phyloP scores from a whole-genome alignment of 2,797 vertebrate species.

The Otus scops region DNA sequence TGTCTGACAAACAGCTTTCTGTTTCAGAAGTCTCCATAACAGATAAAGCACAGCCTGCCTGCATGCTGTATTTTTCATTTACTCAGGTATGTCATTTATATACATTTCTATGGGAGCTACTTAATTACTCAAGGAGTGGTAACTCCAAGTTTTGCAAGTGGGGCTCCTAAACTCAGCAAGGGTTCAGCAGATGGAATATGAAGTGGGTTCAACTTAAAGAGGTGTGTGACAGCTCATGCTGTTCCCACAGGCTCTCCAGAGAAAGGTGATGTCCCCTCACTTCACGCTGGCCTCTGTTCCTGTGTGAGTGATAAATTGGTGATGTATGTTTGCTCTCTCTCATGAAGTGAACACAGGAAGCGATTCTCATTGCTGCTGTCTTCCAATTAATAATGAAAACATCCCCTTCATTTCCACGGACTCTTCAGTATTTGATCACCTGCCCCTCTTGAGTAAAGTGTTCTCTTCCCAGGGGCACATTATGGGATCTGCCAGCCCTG shows the following conservation, averaged over 20 bases:
- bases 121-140: neutral
- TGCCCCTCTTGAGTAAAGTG: neutral
- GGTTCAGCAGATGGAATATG: neutral
- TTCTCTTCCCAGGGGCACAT: neutral
- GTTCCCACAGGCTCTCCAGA: neutral
- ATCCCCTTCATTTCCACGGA: neutral
- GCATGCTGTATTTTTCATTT: neutral
- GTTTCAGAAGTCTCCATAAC: neutral
- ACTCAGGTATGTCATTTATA: neutral
- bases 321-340: neutral
- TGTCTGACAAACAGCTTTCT: neutral
- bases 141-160: neutral
- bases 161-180: neutral
- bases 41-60: neutral
- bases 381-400: neutral
- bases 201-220: neutral
- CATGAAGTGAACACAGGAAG: neutral
- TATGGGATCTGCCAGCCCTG: neutral
- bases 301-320: neutral
- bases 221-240: neutral
- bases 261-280: neutral
- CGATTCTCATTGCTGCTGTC: neutral
- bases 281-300: neutral
- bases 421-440: slow-evolving; percentile 13
- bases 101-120: neutral